Base-by-base conservation (phyloP, 2,888 invertebrate genomes). In the Cephalotes varians region DNA sequence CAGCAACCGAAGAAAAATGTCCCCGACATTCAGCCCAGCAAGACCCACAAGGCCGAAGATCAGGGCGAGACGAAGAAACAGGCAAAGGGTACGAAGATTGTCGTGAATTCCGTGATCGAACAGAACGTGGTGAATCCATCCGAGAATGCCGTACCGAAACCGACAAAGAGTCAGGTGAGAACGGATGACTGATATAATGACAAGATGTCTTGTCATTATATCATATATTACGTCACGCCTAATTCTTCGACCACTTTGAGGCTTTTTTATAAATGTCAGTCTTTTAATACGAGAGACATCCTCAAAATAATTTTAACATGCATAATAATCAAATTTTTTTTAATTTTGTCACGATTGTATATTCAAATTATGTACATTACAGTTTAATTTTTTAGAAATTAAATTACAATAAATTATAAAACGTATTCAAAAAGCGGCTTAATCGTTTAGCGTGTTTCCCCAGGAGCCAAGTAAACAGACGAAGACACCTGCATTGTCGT, bases 401-500 rank as follows among this genome's bases (percentile, higher is more conserved):
- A n/a, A 47, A 62, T 56, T 40, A 58, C 10, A 40, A 28, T 40
- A 40, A 64, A 37, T 60, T 60, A 60, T 37, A n/a, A 74, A 18
- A 9, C 3, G 12, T 31, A 25, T 40, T 28, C 1, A 56, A 67
- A 44, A 44, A 5, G 4, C 12, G 1, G 4, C n/a, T 1, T 56
- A 9, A 71, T 58, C 10, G 31, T 71, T 34, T 25, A 40, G 0
- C 2, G 12, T 31, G 0, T n/a, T 58, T 25, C 3, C 6, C 25
- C 21, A 69, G 77, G 77, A 77, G 4, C 1, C 56, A 34, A 79
- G 21, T 28, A 51, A 62, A 6, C 85, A 92, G 58, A 93, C 92
- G 25, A 90, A 91, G 82, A 89, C 86, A 62, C 90, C 93, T 15
- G 95, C 96, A 89, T 90, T 96, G 58, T 96, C 96, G 40, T 96